Evolutionary conservation across 2,113 vertebrate genomes (phyloP).

Genomic region (Atlantisia rogersi): DNA sequence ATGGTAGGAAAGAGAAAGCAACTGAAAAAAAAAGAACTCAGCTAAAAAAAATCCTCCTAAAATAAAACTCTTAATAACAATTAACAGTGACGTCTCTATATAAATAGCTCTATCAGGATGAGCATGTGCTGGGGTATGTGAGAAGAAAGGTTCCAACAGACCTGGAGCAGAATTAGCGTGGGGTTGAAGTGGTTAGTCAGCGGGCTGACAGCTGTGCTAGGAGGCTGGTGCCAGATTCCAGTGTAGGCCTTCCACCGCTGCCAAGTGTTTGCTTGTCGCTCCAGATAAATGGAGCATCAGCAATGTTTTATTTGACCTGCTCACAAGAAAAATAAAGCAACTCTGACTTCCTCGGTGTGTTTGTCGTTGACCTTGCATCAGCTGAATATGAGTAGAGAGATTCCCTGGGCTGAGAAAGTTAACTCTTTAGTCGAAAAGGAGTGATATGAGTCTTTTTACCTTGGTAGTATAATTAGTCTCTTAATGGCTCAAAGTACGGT

Average conservation of each 20-base stretch:
- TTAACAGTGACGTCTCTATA: constrained; percentile 33
- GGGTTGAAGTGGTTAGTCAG: constrained; percentile 62
- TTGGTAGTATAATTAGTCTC: not conserved
- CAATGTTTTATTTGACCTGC: constrained; percentile 66
- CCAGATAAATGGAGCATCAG: constrained; percentile 58
- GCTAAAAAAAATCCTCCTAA: not conserved
- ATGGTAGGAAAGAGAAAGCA: not conserved
- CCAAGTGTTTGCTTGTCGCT: constrained; percentile 60
- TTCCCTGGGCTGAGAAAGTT: not conserved
- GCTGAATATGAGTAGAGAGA: not conserved
- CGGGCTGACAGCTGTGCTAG: constrained; percentile 54
- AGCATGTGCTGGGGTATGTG: not conserved
- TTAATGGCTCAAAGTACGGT: not conserved
- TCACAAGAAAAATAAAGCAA: constrained; percentile 62
- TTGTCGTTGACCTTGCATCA: constrained; percentile 49
- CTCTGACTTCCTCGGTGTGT: constrained; percentile 28
- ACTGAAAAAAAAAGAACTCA: not conserved
- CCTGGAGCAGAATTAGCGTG: constrained; percentile 21
- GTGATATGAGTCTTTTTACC: not conserved
- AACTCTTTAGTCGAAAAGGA: constrained; percentile 35
- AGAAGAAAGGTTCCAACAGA: constrained; percentile 44
- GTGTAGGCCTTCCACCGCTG: constrained; percentile 34
- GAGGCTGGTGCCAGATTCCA: constrained; percentile 32
- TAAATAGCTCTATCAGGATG: constrained; percentile 1
- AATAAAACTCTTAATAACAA: not conserved